Conservation (phyloP, 2,797 vertebrate genomes). For the Aselliscus stoliczkanus region DNA sequence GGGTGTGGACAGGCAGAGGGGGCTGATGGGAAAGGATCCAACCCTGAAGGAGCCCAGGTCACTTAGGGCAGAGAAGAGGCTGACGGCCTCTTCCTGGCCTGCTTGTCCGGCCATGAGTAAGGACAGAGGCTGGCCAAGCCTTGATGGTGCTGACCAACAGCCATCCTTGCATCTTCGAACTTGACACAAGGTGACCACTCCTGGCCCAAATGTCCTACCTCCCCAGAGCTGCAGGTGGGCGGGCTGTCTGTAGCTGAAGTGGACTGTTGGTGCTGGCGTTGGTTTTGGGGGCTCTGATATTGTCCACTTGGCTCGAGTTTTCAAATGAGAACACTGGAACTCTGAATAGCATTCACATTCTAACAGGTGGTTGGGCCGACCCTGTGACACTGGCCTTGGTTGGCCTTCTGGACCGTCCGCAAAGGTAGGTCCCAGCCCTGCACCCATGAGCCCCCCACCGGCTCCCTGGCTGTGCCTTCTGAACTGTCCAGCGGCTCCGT, state of each 20-base stretch:
- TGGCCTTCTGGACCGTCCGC: not conserved
- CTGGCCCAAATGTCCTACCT: too few relatives aligned
- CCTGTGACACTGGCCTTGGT: accelerated
- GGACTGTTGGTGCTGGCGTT: accelerated
- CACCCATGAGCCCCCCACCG: accelerated
- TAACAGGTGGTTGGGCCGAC: accelerated
- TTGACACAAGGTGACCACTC: accelerated
- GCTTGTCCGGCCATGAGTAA: too few relatives aligned
- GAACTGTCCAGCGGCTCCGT: accelerated
- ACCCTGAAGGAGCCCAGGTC: too few relatives aligned
- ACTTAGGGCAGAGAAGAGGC: not conserved
- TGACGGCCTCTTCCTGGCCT: too few relatives aligned
- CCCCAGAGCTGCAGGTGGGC: not conserved
- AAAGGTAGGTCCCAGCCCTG: too few relatives aligned
- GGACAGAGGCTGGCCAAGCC: accelerated
- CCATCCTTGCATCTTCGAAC: too few relatives aligned
- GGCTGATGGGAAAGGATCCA: not conserved
- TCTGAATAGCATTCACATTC: accelerated
- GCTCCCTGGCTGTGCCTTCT: accelerated
- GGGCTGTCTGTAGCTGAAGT: accelerated
- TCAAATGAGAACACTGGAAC: accelerated
- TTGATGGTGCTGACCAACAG: accelerated
- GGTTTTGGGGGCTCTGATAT: not conserved
- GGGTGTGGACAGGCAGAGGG: too few relatives aligned
- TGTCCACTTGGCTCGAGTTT: not conserved